Evolutionary conservation across 2,113 vertebrate species (phyloP).

Genomic region (Xenopus laevis): DNA sequence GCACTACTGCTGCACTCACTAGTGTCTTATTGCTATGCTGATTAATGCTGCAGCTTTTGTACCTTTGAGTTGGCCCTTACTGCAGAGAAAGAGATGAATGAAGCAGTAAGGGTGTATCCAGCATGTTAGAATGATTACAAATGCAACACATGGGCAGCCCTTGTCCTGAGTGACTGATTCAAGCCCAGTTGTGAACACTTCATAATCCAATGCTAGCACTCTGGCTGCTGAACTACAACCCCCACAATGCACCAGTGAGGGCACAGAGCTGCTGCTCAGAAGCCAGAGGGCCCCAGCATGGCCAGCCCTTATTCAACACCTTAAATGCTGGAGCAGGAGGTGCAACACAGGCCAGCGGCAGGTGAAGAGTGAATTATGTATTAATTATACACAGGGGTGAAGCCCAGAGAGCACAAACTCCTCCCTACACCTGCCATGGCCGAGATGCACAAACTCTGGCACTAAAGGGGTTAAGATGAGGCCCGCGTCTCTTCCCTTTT

Average conservation of each 20-base stretch:
- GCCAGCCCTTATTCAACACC: background rate
- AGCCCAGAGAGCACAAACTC: background rate
- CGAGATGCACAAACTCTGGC: background rate
- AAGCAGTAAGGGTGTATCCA: background rate
- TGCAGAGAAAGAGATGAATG: background rate
- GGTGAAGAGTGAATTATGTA: no score
- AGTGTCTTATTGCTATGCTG: no score
- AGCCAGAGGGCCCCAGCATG: no score
- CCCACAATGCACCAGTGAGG: no score
- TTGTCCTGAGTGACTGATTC: background rate
- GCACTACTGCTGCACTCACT: no score
- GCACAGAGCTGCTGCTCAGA: no score
- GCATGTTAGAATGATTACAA: background rate
- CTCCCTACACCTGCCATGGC: background rate
- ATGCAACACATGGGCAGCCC: background rate
- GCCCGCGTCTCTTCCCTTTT: constrained; percentile 1
- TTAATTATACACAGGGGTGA: no score
- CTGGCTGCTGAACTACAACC: no score
- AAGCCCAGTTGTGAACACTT: background rate
- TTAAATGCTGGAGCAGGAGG: background rate
- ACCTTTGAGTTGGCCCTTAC: no score
- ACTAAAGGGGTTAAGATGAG: constrained; percentile 1
- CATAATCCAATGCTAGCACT: background rate
- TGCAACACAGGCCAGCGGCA: no score
- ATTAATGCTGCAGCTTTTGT: no score